Evolutionary conservation across 2,797 vertebrate genomes (phyloP).

Genomic region (Tokudaia muenninki): DNA sequence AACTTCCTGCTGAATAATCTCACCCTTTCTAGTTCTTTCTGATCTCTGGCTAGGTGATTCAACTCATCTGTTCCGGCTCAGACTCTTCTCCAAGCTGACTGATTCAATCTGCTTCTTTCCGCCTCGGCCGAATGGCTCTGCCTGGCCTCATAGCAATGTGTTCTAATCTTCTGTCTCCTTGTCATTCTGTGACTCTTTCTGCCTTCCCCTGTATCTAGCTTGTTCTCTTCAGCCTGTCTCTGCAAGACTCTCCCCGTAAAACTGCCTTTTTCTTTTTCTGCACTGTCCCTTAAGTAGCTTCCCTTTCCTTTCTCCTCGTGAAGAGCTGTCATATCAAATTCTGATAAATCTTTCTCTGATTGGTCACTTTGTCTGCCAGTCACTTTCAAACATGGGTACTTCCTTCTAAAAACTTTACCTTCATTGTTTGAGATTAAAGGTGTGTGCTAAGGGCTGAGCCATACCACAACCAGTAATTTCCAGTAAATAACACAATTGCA

Average conservation of each 20-base stretch:
- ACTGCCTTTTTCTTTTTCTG: neutral
- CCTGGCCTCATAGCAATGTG: no score
- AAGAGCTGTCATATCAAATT: neutral
- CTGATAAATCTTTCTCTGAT: neutral
- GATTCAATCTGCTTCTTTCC: no score
- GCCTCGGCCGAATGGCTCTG: no score
- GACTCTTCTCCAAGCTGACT: no score
- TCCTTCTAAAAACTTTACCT: no score
- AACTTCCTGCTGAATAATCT: no score
- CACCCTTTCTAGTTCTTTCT: no score
- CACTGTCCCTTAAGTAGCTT: neutral
- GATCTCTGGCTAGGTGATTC: no score
- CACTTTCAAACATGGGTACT: neutral
- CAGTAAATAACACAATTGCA: neutral
- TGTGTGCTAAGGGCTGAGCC: neutral
- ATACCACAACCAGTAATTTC: no score
- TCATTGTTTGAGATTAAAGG: neutral
- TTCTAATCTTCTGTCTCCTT: no score
- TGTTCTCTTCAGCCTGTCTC: neutral
- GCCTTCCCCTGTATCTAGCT: neutral
- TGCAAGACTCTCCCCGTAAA: neutral
- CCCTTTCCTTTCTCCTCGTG: neutral
- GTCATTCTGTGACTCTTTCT: no score
- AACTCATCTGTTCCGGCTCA: no score
- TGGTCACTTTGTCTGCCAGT: neutral